phyloP scores from a whole-genome alignment of 2,888 invertebrate species.

The Diarsia mendica region DNA sequence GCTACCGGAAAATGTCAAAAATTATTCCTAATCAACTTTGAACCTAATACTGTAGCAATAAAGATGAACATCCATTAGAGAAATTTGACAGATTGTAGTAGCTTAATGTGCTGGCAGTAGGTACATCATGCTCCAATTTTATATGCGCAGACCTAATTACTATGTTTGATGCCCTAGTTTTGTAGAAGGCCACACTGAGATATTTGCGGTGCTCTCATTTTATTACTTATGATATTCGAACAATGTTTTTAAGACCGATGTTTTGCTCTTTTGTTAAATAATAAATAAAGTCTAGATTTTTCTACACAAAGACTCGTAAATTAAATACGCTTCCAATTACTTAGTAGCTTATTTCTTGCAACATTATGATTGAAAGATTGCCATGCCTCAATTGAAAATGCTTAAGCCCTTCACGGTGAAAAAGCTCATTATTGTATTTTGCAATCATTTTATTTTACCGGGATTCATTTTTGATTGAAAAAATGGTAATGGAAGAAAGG shows the following conservation, averaged over 20 bases:
- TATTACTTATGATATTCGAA: conserved; percentile 9
- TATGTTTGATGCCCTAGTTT: conserved; percentile 31
- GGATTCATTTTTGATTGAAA: conserved; percentile 1
- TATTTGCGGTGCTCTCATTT: conserved; percentile 40
- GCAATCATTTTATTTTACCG: background rate
- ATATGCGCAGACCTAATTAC: conserved; percentile 37
- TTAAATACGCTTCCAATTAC: background rate
- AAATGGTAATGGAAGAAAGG: background rate
- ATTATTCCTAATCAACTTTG: too few relatives aligned
- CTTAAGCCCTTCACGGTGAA: background rate
- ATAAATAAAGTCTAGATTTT: background rate
- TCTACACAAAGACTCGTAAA: background rate
- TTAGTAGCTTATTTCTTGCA: background rate
- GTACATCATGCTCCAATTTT: conserved; percentile 4
- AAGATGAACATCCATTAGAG: too few relatives aligned
- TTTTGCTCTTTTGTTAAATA: background rate
- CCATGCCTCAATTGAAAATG: background rate
- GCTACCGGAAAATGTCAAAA: too few relatives aligned
- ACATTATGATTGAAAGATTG: background rate
- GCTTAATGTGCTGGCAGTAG: background rate
- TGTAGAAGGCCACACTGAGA: conserved; percentile 28
- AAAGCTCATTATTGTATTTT: background rate
- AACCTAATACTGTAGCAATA: too few relatives aligned
- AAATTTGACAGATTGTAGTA: too few relatives aligned
- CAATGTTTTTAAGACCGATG: background rate